Evolutionary conservation across 2,888 invertebrate species (phyloP), one percentile per base, ranked within the genome.

Genomic region (Prostheceraeus crozeri): DNA sequence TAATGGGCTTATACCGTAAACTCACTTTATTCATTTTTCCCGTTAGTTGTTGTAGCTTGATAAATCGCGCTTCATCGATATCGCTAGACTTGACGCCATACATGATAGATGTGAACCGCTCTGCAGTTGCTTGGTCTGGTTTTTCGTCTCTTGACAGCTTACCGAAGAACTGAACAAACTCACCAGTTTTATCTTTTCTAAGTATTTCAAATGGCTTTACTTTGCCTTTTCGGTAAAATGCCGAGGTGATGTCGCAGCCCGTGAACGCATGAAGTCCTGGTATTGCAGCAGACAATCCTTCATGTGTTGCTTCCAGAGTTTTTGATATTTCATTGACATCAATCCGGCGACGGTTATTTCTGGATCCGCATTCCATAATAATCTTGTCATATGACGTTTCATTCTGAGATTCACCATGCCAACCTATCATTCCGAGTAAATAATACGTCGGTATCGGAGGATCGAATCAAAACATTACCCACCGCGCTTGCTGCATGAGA

Each of bases 231-330:
- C 54, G 35, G 8, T 35, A 48, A 60, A 59, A 59, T 25, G 51
- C 57, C 1, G 33, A 14, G 56, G 56, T 6, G 36, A 59, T 55
- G 23, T 33, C 56, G 55, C 31, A 57, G 27, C 35, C 59, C 27
- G 55, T 59, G 19, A 59, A 59, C 53, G 53, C 59, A 55, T 59
- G 59, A 16, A 28, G 54, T 35, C 59, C 59, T 11, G 54, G 54
- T n/a, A 59, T 11, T 57, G 59, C 59, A 3, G 30, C 53, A n/a
- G 53, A n/a, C 23, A 58, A 54, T 28, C 28, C 53, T 16, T 14
- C 16, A 14, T 27, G 30, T 52, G 52, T 28, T n/a, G 25, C 23
- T 19, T 59, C 52, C 16, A 59, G 52, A 21, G n/a, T 33, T 3
- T 33, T 30, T 25, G 54, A 8, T 10, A 59, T 53, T 52, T 59